Conservation (phyloP, 2,113 vertebrate genomes). For the Callaeas wilsoni region DNA sequence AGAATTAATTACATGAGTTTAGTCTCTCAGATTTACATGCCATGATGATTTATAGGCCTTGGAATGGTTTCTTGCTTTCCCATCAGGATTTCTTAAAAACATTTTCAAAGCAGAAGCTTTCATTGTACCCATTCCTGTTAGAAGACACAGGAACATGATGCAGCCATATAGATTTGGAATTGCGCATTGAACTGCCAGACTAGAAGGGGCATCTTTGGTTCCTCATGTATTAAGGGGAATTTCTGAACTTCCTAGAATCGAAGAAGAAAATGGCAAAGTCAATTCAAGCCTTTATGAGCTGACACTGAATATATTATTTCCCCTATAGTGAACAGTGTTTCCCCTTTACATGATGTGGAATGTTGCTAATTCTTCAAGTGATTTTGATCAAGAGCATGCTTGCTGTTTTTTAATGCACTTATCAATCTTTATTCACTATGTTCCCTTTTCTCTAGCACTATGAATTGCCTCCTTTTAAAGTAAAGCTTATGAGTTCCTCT, state of each 20-base stretch:
- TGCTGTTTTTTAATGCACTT: not conserved
- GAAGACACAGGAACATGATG: not conserved
- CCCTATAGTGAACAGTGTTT: not conserved
- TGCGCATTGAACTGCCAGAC: not conserved
- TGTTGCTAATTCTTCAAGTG: not conserved
- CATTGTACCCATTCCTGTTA: not conserved
- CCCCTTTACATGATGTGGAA: not conserved
- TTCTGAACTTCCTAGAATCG: not conserved
- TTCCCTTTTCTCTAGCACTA: not conserved
- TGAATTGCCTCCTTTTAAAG: not conserved
- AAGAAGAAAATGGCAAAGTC: not conserved
- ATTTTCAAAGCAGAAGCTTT: not conserved
- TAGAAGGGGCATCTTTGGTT: not conserved
- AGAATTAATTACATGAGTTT: not conserved
- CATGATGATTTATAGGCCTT: not conserved
- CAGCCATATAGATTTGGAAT: not conserved
- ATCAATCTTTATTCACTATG: not conserved
- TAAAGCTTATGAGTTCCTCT: not conserved
- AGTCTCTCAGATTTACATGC: not conserved
- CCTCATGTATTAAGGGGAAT: not conserved
- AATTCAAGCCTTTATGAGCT: not conserved
- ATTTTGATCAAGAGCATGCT: not conserved
- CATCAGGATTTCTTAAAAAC: not conserved
- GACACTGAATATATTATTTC: slow-evolving; percentile 1
- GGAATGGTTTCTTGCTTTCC: not conserved